phyloP scores from a whole-genome alignment of 1,140 invertebrate genomes.

The Cydia fagiglandana region DNA sequence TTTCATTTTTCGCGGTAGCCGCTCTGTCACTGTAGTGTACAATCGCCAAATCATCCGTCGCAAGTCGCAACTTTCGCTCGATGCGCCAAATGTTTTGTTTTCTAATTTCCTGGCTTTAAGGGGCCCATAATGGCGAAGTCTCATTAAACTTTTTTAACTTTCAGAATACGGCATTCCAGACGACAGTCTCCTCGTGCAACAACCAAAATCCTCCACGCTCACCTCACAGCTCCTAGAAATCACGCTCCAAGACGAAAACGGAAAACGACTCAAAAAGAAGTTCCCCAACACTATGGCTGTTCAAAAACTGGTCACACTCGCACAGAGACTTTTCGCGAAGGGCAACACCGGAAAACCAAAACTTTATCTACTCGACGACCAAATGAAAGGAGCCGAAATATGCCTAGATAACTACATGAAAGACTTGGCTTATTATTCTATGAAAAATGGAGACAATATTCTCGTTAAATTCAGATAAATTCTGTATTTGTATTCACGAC shows the following conservation, averaged over 20 bases:
- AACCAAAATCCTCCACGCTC: constrained; percentile 81
- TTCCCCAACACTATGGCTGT: constrained; percentile 89
- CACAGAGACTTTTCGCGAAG: constrained; percentile 83
- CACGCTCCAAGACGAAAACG: constrained; percentile 81
- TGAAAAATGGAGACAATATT: constrained; percentile 91
- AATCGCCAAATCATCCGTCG: no score
- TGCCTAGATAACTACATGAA: constrained; percentile 89
- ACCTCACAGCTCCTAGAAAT: constrained; percentile 85
- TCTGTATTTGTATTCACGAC: constrained; percentile 42
- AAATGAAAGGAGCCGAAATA: constrained; percentile 84
- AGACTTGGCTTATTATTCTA: constrained; percentile 89
- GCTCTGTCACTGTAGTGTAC: no score
- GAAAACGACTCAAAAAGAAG: constrained; percentile 83
- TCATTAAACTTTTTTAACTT: constrained; percentile 45
- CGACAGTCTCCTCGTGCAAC: constrained; percentile 82
- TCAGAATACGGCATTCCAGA: constrained; percentile 90
- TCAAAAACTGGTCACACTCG: constrained; percentile 88
- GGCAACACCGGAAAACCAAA: constrained; percentile 63
- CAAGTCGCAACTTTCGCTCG: no score
- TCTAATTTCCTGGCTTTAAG: no score
- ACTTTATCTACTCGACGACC: constrained; percentile 77
- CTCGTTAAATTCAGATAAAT: constrained; percentile 83
- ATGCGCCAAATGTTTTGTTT: no score
- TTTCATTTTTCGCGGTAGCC: no score
- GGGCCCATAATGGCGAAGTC: no score